Conservation (phyloP, 2,797 vertebrate genomes). For the Enteromius mattozi region DNA sequence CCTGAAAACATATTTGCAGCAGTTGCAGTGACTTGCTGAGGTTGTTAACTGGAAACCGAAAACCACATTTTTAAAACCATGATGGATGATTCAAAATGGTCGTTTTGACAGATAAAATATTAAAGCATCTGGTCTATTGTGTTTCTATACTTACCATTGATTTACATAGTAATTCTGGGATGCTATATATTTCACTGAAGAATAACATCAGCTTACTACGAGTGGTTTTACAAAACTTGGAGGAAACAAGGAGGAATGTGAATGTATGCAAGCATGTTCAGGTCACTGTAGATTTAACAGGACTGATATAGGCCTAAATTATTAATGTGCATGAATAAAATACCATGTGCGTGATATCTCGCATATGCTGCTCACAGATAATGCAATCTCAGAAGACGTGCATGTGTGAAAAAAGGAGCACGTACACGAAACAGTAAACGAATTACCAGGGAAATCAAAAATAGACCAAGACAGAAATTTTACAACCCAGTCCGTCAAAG, state of each 20-base stretch:
- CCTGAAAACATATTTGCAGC: conserved; percentile 24
- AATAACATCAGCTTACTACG: neutral
- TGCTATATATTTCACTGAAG: neutral
- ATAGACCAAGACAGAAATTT: conserved; percentile 19
- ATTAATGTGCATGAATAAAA: neutral
- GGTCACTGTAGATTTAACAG: neutral
- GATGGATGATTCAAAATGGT: conserved; percentile 1
- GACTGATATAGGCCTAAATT: neutral
- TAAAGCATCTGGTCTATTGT: neutral
- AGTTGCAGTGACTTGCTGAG: neutral
- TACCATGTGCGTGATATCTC: neutral
- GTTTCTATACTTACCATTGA: neutral
- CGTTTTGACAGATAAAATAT: neutral
- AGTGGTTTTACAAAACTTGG: conserved; percentile 8
- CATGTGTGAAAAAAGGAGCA: neutral
- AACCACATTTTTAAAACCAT: neutral
- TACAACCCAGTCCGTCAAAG: neutral
- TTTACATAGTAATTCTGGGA: neutral
- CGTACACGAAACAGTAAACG: neutral
- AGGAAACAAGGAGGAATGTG: neutral
- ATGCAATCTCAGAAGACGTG: conserved; percentile 6
- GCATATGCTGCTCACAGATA: conserved; percentile 3
- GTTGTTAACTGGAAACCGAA: neutral
- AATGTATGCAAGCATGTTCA: neutral
- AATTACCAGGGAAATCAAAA: conserved; percentile 29